A percentile compares a stretch with the other conserved stretches of the same genome.
These are phyloP conservation scores for Dermochelys coriacea DNA, from an alignment of 2,797 vertebrate species.

Conservation along the genomic window DNA sequence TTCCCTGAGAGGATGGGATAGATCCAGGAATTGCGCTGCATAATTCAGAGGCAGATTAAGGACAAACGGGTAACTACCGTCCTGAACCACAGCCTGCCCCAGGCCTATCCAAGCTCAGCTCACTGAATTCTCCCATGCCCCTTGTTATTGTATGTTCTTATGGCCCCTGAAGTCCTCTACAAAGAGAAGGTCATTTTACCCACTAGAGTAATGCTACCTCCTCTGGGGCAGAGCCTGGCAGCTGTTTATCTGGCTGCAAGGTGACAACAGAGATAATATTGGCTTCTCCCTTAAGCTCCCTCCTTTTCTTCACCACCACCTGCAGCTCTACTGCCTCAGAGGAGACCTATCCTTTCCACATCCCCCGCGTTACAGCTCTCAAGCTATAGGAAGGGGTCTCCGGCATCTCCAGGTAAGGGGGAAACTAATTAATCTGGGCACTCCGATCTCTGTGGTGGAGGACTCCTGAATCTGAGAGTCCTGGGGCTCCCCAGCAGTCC, in stretches of 20 bases:
- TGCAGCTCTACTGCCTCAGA: conserved; percentile 79
- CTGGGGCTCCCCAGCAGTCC: neutral
- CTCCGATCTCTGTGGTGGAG: neutral
- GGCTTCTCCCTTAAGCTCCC: accelerated
- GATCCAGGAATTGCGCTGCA: neutral
- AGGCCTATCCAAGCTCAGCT: neutral
- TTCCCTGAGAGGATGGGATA: neutral
- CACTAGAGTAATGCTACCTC: neutral
- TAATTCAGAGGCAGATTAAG: neutral
- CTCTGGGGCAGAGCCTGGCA: neutral
- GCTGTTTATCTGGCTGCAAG: neutral
- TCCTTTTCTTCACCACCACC: neutral
- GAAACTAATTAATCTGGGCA: too few species aligned
- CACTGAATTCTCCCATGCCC: neutral
- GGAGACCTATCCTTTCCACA: conserved; percentile 83
- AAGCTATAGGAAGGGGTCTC: conserved; percentile 68
- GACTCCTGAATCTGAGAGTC: neutral
- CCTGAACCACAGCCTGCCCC: neutral
- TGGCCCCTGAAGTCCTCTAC: neutral
- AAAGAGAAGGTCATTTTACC: neutral
- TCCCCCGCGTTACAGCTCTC: conserved; percentile 81
- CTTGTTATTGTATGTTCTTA: neutral
- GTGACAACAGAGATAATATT: neutral
- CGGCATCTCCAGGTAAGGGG: neutral
- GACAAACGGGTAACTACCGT: neutral